Conservation (phyloP, 2,888 invertebrate genomes). For the Zygothrica quintamaculata region DNA sequence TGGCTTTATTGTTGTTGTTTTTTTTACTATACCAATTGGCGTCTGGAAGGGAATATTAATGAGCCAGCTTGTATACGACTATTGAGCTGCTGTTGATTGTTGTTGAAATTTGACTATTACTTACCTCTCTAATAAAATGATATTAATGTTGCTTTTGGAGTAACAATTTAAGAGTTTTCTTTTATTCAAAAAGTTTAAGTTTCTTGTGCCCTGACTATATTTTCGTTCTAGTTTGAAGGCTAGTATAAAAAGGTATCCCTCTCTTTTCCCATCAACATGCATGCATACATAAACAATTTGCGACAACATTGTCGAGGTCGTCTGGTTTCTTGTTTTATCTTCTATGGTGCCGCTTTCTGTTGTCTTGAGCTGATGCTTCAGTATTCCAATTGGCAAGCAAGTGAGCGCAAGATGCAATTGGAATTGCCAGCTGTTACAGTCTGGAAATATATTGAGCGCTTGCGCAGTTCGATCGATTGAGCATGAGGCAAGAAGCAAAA, state of each 20-base stretch:
- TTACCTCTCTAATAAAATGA: slow-evolving; percentile 30
- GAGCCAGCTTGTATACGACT: slow-evolving; percentile 23
- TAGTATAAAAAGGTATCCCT: no score
- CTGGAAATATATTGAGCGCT: slow-evolving; percentile 31
- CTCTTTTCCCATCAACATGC: no score
- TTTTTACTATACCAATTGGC: slow-evolving; percentile 23
- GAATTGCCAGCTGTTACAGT: slow-evolving; percentile 39
- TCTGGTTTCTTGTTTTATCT: slow-evolving; percentile 77
- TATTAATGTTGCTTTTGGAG: slow-evolving; percentile 17
- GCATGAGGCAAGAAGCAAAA: background rate
- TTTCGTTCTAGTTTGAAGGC: no score
- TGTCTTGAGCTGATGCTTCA: slow-evolving; percentile 39
- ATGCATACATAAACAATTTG: slow-evolving; percentile 30
- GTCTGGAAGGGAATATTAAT: slow-evolving; percentile 59
- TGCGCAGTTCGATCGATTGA: slow-evolving; percentile 13
- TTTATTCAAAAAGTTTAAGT: no score
- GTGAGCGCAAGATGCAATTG: slow-evolving; percentile 32
- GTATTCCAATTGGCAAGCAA: slow-evolving; percentile 46
- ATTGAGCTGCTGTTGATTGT: slow-evolving; percentile 40
- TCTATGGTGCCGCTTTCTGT: slow-evolving; percentile 48
- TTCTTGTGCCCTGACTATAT: no score
- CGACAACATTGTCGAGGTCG: slow-evolving; percentile 80
- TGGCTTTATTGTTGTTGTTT: slow-evolving; percentile 17
- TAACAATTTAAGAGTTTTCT: slow-evolving; percentile 24
- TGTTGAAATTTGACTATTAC: slow-evolving; percentile 31